These are phyloP conservation scores for Mercenaria mercenaria DNA, from an alignment of 1,140 invertebrate genomes.

Conservation along the genomic window DNA sequence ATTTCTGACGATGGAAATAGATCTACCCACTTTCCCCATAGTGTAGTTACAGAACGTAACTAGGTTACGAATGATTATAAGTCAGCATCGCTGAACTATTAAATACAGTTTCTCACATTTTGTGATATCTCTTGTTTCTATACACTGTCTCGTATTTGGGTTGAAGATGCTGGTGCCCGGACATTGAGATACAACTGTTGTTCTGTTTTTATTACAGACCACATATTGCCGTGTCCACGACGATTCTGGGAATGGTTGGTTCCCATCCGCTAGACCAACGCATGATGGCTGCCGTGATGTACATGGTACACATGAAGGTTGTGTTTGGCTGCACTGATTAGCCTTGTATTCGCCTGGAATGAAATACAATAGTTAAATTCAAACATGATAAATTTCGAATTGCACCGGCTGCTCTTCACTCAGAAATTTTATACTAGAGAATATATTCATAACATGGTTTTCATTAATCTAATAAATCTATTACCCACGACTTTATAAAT, in stretches of 20 bases:
- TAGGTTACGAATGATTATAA: too few relatives aligned
- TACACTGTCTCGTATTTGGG: conserved; percentile 29
- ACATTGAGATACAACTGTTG: conserved; percentile 51
- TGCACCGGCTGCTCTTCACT: too few relatives aligned
- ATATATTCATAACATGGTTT: too few relatives aligned
- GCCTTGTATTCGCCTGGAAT: conserved; percentile 75
- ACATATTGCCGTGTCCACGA: conserved; percentile 72
- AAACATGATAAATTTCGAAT: too few relatives aligned
- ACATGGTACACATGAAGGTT: conserved; percentile 71
- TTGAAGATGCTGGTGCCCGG: conserved; percentile 43
- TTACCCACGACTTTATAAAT: too few relatives aligned
- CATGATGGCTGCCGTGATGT: conserved; percentile 72
- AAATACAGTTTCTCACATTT: conserved; percentile 47
- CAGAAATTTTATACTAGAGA: too few relatives aligned
- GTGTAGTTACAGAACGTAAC: too few relatives aligned
- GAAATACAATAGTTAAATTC: neutral
- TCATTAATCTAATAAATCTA: too few relatives aligned
- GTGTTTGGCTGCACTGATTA: conserved; percentile 66
- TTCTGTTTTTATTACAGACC: conserved; percentile 72
- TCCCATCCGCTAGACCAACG: conserved; percentile 72
- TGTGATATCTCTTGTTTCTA: conserved; percentile 1
- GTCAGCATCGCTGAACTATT: too few relatives aligned
- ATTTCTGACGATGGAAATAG: too few relatives aligned
- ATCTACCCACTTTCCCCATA: too few relatives aligned
- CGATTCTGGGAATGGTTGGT: conserved; percentile 70